Conservation (phyloP, 2,797 vertebrate species). For the Naso thynnoides region DNA sequence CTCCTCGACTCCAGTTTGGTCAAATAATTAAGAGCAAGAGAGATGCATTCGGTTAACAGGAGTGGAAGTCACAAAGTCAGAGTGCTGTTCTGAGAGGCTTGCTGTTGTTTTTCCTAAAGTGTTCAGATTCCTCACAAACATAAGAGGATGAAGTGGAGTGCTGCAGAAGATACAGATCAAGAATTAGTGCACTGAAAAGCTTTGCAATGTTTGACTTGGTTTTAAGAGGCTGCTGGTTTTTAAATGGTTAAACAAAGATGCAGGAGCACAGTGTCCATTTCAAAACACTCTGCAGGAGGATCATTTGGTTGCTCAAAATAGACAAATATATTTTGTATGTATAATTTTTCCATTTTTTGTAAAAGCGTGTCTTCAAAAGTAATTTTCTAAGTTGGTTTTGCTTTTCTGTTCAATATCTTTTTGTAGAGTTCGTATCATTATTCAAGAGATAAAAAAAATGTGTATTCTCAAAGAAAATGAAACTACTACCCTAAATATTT, state of each 20-base stretch:
- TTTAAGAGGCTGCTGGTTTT: conserved; percentile 6
- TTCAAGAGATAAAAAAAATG: too few relatives aligned
- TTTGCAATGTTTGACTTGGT: conserved; percentile 32
- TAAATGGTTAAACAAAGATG: conserved; percentile 17
- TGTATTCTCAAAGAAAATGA: not conserved
- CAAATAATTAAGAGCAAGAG: conserved; percentile 81
- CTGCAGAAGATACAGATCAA: conserved; percentile 42
- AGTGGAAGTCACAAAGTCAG: conserved; percentile 71
- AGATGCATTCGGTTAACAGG: conserved; percentile 59
- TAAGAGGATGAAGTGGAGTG: conserved; percentile 45
- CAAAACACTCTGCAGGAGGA: not conserved
- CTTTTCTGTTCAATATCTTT: not conserved
- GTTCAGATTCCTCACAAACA: conserved; percentile 60
- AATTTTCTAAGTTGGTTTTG: not conserved
- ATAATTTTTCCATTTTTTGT: not conserved
- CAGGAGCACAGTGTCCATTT: not conserved
- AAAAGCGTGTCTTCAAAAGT: not conserved
- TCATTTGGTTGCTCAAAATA: not conserved
- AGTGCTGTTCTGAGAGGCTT: conserved; percentile 67
- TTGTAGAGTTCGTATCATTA: not conserved
- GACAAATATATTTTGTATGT: not conserved
- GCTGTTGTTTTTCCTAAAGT: conserved; percentile 69
- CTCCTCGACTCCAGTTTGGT: conserved; percentile 79
- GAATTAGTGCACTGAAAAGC: conserved; percentile 45
- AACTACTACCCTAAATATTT: not conserved